A percentile compares a stretch with the other conserved stretches of the same genome.
These are phyloP conservation scores for Stigmatopora argus DNA, from an alignment of 2,113 vertebrate genomes.

Conservation along the genomic window DNA sequence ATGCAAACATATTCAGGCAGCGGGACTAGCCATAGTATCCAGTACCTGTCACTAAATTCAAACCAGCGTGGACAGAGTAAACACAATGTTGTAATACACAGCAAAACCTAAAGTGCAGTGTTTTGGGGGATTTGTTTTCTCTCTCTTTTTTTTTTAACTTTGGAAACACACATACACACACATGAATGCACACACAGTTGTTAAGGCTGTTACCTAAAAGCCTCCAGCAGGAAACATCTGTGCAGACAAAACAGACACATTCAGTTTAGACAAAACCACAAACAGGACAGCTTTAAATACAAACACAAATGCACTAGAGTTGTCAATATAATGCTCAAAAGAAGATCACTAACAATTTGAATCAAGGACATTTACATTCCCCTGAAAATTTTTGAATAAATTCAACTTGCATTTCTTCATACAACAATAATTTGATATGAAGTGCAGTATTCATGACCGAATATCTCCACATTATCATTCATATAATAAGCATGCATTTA, in stretches of 20 bases:
- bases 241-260: constrained; percentile 52
- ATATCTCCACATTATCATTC: not conserved
- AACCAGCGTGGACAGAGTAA: not conserved
- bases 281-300: constrained; percentile 30
- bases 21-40: not conserved
- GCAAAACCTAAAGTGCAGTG: constrained; percentile 1
- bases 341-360: not conserved
- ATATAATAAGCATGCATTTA: not conserved
- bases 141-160: not conserved
- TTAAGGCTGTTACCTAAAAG: constrained; percentile 54
- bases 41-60: not conserved
- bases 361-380: not conserved
- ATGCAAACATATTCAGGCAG: not conserved
- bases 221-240: constrained; percentile 66
- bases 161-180: not conserved
- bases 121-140: not conserved
- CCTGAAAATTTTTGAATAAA: not conserved
- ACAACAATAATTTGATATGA: not conserved
- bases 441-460: not conserved
- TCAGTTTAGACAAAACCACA: constrained; percentile 61
- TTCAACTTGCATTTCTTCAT: not conserved
- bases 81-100: not conserved
- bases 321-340: not conserved
- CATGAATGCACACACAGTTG: constrained; percentile 1
- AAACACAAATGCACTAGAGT: constrained; percentile 4